phyloP scores from a whole-genome alignment of 2,797 vertebrate genomes.

The Pangasius djambal region DNA sequence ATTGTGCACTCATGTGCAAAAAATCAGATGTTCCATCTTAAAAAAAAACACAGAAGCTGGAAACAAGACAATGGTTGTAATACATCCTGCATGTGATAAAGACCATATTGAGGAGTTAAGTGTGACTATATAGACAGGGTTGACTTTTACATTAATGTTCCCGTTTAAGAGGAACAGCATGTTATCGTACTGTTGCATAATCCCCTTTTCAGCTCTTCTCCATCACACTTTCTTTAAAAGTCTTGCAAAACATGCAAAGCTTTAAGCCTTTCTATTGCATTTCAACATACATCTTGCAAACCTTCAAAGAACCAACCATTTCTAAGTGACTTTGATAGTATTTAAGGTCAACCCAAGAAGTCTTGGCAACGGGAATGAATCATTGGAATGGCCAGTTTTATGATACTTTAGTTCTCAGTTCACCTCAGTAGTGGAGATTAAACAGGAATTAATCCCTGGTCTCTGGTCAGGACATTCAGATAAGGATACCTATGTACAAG shows the following conservation, averaged over 20 bases:
- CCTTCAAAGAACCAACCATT: background rate
- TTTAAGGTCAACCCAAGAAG: background rate
- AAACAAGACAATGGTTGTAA: conserved; percentile 9
- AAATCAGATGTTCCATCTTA: background rate
- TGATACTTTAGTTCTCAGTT: conserved; percentile 33
- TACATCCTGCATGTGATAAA: background rate
- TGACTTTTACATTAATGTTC: background rate
- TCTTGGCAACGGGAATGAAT: background rate
- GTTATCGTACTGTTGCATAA: conserved; percentile 22
- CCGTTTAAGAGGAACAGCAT: conserved; percentile 12
- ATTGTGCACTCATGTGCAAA: background rate
- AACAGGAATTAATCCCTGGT: conserved; percentile 13
- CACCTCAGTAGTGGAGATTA: conserved; percentile 13
- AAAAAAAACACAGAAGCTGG: conserved; percentile 12
- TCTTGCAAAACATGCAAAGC: conserved; percentile 16
- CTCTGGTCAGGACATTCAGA: conserved; percentile 31
- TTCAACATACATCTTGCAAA: conserved; percentile 2
- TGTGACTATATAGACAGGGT: background rate
- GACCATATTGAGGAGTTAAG: background rate
- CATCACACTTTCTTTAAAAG: conserved; percentile 13
- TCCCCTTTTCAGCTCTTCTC: background rate
- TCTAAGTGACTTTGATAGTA: background rate
- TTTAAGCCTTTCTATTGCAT: background rate
- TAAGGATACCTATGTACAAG: conserved; percentile 38
- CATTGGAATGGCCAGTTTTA: conserved; percentile 10